phyloP scores from a whole-genome alignment of 2,797 vertebrate species.

The Hapalemur alaotrensis region DNA sequence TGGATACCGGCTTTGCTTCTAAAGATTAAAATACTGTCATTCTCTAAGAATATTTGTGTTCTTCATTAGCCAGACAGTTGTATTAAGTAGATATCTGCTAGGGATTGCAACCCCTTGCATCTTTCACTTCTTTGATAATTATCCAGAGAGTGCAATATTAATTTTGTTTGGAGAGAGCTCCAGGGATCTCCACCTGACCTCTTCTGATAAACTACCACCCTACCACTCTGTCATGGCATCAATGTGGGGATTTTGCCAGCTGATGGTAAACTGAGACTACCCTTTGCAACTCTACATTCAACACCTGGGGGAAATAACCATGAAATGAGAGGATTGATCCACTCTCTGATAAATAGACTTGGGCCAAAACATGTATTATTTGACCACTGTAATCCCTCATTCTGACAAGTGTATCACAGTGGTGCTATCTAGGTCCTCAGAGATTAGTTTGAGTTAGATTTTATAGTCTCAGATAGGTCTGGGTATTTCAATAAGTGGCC shows the following conservation, averaged over 20 bases:
- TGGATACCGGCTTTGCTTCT: background rate
- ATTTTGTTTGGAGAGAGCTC: background rate
- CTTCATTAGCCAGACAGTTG: background rate
- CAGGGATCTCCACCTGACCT: background rate
- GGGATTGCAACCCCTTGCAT: background rate
- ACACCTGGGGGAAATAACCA: background rate
- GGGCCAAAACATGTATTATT: background rate
- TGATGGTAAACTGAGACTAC: background rate
- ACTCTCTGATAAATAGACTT: background rate
- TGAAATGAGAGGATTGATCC: background rate
- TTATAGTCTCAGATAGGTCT: background rate
- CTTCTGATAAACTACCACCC: background rate
- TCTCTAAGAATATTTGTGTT: background rate
- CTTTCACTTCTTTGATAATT: background rate
- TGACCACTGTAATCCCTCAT: background rate
- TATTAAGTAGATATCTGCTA: background rate
- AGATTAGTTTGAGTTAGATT: background rate
- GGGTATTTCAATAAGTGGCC: background rate
- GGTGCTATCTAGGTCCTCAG: background rate
- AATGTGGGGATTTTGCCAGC: background rate
- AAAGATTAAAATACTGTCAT: background rate
- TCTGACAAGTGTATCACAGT: background rate
- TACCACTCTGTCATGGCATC: background rate
- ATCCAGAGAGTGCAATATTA: background rate
- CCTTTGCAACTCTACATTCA: background rate